Evolutionary conservation across 2,888 invertebrate species (phyloP), one percentile per base, ranked within the genome.

Genomic region (Brachypalpus laphriformis): DNA sequence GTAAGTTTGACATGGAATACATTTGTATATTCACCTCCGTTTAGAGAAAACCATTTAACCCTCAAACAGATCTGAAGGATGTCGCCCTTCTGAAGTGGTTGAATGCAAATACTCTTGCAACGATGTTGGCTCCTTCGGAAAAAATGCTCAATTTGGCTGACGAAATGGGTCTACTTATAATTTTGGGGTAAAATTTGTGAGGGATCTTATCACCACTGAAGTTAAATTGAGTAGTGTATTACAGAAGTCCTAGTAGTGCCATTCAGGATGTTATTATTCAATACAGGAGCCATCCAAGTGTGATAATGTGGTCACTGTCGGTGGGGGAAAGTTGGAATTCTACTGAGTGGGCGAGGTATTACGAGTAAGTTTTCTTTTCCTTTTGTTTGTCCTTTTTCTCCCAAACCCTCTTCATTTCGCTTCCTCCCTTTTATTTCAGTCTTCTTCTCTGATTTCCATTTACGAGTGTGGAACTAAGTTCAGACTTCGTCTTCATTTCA

Each of bases 241-340:
- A 20, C 25, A 81, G 81, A 81, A 70, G 68, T 61, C 71, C 63
- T 20, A 63, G 34, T 45, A 45, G 37, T 37, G 37, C 34, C 0
- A 22, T 82, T 6, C 31, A 57, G 51, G 51, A 66, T 9, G 57
- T 59, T 4, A 59, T 82, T 9, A 14, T 42, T 20, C 71, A 57
- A 28, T 65, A 57, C 9, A 34, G 71, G 56, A 61, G 59, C 42
- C 82, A 76, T 51, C 82, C 82, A 71, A 76, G 76, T 42, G 82
- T 82, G 31, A 42, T 82, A 42, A 45, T 51, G 49, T 82, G 82
- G 82, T 82, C 76, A 14, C 14, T 76, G 31, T 18, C 57, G 4
- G 18, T 70, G 11, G 49, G n/a, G n/a, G 76, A 2, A 1, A 9
- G 31, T 2, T 63, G 16, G 8, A 45, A 31, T 40, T 40, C 16